Conservation (phyloP, 2,797 vertebrate genomes). For the Micromesistius poutassou region DNA sequence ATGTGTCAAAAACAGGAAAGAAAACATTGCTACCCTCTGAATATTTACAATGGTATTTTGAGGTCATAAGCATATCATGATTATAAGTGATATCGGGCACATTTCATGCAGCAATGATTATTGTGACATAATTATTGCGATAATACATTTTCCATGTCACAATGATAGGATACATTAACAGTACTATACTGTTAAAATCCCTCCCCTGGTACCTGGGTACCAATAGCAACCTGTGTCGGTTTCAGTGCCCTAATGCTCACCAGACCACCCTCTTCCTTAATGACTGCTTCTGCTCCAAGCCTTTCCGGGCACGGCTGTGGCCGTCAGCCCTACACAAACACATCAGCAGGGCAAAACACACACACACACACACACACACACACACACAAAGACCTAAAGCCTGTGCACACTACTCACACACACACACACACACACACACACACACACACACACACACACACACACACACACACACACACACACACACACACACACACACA, state of each 20-base stretch:
- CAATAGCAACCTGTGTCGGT: constrained; percentile 72
- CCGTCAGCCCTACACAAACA: constrained; percentile 69
- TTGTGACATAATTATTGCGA: no score
- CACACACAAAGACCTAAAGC: no score
- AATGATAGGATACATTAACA: neutral
- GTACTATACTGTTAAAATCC: neutral
- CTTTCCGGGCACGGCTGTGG: constrained; percentile 78
- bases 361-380: constrained; percentile 15
- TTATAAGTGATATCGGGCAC: no score
- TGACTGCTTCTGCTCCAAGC: constrained; percentile 77
- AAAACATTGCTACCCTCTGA: no score
- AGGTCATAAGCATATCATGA: no score
- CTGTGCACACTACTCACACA: no score
- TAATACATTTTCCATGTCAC: no score
- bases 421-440: constrained; percentile 6
- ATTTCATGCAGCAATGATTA: no score
- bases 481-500: constrained; percentile 8
- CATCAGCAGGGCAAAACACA: constrained; percentile 50
- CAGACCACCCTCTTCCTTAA: constrained; percentile 80
- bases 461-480: neutral
- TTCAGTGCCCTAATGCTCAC: constrained; percentile 79
- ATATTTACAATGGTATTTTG: no score
- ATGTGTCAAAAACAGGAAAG: neutral
- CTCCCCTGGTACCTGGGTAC: constrained; percentile 51
- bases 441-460: constrained; percentile 8